A percentile compares a stretch with the other conserved stretches of the same genome.
These are phyloP conservation scores for Microtus pennsylvanicus DNA, from an alignment of 2,113 vertebrate species.

Conservation along the genomic window DNA sequence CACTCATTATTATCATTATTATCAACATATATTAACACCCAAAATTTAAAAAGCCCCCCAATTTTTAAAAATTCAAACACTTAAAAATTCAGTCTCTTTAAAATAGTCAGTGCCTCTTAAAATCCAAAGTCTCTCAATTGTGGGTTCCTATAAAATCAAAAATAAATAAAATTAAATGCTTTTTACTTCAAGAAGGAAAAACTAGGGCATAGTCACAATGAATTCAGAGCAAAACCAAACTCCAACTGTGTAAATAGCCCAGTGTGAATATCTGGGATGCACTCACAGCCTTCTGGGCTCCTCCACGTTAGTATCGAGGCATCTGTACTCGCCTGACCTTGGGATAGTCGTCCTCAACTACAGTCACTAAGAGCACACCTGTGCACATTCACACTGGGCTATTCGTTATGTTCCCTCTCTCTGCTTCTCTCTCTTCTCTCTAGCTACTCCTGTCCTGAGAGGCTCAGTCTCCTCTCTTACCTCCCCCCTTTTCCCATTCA, in stretches of 20 bases:
- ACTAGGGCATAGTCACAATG: neutral
- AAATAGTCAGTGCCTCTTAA: neutral
- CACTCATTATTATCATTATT: neutral
- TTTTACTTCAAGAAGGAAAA: neutral
- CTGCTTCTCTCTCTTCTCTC: no score
- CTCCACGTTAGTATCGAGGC: neutral
- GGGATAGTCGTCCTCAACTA: no score
- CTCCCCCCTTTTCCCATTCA: no score
- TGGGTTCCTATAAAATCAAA: neutral
- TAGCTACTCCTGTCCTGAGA: no score
- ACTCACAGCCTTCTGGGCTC: neutral
- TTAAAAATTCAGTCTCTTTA: neutral
- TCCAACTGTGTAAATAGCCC: neutral
- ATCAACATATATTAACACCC: neutral
- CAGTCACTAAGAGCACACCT: no score
- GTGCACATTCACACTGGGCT: no score
- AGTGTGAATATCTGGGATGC: neutral
- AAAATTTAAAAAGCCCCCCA: neutral
- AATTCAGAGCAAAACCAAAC: neutral
- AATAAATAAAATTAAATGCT: neutral
- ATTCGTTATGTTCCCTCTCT: no score
- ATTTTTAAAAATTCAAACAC: neutral
- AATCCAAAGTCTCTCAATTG: neutral
- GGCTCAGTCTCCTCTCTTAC: no score
- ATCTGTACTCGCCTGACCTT: no score